Evolutionary conservation across 2,888 invertebrate genomes (phyloP).

Genomic region (Gasteruption jaculator): DNA sequence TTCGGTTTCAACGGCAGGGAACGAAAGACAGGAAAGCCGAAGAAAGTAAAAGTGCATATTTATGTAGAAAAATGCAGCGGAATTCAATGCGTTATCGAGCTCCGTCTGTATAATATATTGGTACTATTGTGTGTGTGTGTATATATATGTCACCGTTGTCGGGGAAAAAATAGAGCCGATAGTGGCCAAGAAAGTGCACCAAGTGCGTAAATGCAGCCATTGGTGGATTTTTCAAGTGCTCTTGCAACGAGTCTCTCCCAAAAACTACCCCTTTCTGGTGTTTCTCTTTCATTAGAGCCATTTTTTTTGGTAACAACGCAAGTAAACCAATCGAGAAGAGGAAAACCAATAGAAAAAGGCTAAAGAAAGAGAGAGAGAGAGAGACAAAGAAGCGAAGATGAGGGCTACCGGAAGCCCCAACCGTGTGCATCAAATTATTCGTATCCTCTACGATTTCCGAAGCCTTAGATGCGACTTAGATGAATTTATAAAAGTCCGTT

Average conservation of each 20-base stretch:
- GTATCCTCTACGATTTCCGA: constrained; percentile 52
- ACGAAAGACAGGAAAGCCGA: constrained; percentile 15
- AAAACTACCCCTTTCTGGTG: no score
- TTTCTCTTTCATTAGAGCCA: no score
- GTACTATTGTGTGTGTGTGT: no score
- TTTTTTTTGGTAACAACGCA: constrained; percentile 8
- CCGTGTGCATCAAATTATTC: constrained; percentile 47
- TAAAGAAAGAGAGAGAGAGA: constrained; percentile 16
- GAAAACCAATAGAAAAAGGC: constrained; percentile 9
- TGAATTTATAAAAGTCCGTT: constrained; percentile 46
- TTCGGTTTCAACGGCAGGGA: constrained; percentile 29
- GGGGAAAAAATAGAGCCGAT: no score
- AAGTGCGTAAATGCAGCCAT: no score
- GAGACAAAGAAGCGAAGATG: constrained; percentile 23
- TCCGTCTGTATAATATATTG: no score
- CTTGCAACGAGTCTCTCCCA: no score
- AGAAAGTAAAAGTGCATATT: neutral
- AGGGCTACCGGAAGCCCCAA: constrained; percentile 33
- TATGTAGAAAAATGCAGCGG: neutral
- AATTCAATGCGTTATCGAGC: constrained; percentile 2
- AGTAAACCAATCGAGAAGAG: constrained; percentile 14
- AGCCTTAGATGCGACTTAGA: constrained; percentile 44
- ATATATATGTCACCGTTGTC: no score
- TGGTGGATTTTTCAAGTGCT: no score
- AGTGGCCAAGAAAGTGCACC: no score